Evolutionary conservation across 2,888 invertebrate species (phyloP), one percentile per base, ranked within the genome.

Genomic region (Plagodis dolabraria): DNA sequence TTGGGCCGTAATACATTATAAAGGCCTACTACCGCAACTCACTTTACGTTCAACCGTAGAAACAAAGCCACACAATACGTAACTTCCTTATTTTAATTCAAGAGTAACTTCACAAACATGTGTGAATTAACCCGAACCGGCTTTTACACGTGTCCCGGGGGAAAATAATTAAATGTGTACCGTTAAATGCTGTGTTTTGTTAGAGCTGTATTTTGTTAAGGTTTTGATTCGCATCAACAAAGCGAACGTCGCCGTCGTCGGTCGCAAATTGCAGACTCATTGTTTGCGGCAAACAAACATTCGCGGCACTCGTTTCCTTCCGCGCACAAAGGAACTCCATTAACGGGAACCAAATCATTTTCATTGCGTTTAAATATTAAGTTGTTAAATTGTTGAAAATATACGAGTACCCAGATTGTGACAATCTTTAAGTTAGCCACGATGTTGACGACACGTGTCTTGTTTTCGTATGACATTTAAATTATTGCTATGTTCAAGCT

Each of bases 191-290:
- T 75, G 71, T 82, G 82, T 53, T 59, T 59, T 55, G 51, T 48
- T 46, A 11, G 47, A 44, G 74, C 76, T 75, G 54, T 42, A 40
- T 42, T 86, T 86, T 85, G 85, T 83, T 82, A 82, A 83, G 83
- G 82, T 85, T 88, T 83, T 86, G 86, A 87, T 89, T 86, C 83
- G 77, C 83, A 84, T 85, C 83, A 87, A 86, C 86, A 87, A 83
- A 85, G 84, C 84, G 79, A 78, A 78, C 80, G 83, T 79, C 82
- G 83, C 76, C 80, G 83, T 79, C 82, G 83, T 76, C 77, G 80
- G 79, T 82, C 87, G 82, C 90, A 91, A 91, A 89, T 91, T 87
- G 90, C 87, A 80, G 83, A 80, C 85, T 88, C 87, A 90, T 89
- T 92, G 89, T 91, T 89, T 88, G 84, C 77, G 76, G 74, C 80